Conservation (phyloP, 2,888 invertebrate genomes). For the Ophion ellenae region DNA sequence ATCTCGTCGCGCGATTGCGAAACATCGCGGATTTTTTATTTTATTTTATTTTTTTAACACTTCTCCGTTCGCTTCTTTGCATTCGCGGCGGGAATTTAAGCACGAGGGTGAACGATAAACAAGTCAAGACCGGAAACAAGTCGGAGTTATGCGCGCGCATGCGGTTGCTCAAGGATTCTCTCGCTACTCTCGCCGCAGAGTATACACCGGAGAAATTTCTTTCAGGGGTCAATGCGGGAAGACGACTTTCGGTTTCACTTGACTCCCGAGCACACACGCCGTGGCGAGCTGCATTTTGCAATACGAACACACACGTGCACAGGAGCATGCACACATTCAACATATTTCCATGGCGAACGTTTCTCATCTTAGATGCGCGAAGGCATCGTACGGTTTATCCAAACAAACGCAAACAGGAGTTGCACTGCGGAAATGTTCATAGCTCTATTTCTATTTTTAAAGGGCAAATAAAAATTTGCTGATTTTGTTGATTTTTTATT, state of each 20-base stretch:
- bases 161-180: conserved; percentile 41
- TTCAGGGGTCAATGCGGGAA: conserved; percentile 62
- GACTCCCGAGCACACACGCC: conserved; percentile 26
- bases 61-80: neutral
- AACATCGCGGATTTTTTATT: neutral
- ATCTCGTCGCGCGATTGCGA: too few relatives aligned
- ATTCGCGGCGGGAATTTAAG: neutral
- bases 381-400: neutral
- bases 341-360: neutral
- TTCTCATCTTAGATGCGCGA: neutral
- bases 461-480: too few relatives aligned
- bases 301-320: neutral
- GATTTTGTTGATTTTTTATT: too few relatives aligned
- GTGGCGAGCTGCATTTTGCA: conserved; percentile 19
- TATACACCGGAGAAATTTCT: conserved; percentile 62
- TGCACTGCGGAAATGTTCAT: too few relatives aligned
- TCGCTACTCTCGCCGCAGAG: conserved; percentile 16
- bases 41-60: neutral
- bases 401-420: too few relatives aligned
- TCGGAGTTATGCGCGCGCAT: conserved; percentile 33
- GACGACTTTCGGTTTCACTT: conserved; percentile 65
- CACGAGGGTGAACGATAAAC: conserved; percentile 43
- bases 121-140: conserved; percentile 51
- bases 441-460: too few relatives aligned
- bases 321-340: neutral